Evolutionary conservation across 1,140 invertebrate genomes (phyloP).

Genomic region (Drosophila triauraria): DNA sequence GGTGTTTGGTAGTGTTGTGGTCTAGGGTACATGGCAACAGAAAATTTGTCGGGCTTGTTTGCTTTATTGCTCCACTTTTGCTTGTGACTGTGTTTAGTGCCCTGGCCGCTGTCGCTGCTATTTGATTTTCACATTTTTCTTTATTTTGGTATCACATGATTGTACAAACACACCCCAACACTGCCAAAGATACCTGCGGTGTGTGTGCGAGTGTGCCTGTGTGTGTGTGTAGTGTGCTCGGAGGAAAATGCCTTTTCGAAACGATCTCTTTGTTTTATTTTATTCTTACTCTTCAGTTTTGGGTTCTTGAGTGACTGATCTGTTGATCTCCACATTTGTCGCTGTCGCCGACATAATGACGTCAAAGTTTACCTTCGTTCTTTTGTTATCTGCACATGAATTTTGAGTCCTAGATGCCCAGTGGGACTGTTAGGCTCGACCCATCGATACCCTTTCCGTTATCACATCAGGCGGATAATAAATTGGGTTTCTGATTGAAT

Average conservation of each 20-base stretch:
- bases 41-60: constrained; percentile 62
- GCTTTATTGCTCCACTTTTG: constrained; percentile 82
- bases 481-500: neutral
- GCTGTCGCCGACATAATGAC: constrained; percentile 50
- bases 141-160: constrained; percentile 83
- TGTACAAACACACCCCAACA: constrained; percentile 61
- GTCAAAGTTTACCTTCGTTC: constrained; percentile 64
- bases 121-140: constrained; percentile 84
- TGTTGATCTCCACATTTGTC: constrained; percentile 78
- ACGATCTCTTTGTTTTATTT: constrained; percentile 57
- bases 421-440: neutral
- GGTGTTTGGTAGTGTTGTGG: constrained; percentile 24
- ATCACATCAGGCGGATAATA: neutral
- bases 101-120: constrained; percentile 69
- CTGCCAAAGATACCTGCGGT: constrained; percentile 7
- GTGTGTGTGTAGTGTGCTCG: constrained; percentile 20
- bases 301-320: constrained; percentile 66
- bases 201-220: constrained; percentile 11
- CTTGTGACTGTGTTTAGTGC: constrained; percentile 80
- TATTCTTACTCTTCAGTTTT: constrained; percentile 57
- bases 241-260: constrained; percentile 72
- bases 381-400: constrained; percentile 52
- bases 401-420: constrained; percentile 21
- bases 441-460: neutral
- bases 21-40: constrained; percentile 58